A percentile compares a stretch with the other conserved stretches of the same genome.
Evolutionary conservation across 2,888 invertebrate genomes (phyloP).

Genomic region (Drosophila borealis): DNA sequence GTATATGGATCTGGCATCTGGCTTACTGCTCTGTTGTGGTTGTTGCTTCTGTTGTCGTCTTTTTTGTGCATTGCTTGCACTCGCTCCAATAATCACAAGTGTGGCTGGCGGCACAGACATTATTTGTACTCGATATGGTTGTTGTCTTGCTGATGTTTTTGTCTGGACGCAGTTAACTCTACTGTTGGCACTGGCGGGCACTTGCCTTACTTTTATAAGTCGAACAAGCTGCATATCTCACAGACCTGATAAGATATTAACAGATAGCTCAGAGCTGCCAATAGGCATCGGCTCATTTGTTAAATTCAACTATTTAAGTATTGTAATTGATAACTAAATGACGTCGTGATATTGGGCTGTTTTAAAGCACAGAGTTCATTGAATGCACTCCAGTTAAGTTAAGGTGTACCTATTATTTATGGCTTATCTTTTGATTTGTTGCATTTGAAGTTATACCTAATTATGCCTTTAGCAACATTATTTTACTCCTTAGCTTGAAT

Average conservation of each 20-base stretch:
- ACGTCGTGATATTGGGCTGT: constrained; percentile 12
- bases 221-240: background rate
- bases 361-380: too few species aligned
- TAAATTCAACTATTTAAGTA: background rate
- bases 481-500: too few species aligned
- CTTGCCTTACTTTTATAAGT: constrained; percentile 58
- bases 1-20: background rate
- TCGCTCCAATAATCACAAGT: constrained; percentile 57
- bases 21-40: constrained; percentile 21
- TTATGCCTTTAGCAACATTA: too few species aligned
- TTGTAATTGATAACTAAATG: constrained; percentile 20
- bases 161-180: constrained; percentile 14
- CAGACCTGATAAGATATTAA: constrained; percentile 43
- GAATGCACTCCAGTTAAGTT: background rate
- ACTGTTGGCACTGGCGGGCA: constrained; percentile 31
- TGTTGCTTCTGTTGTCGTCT: constrained; percentile 10
- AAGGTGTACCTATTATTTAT: background rate
- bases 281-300: background rate
- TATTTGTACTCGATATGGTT: constrained; percentile 12
- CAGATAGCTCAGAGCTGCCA: constrained; percentile 29
- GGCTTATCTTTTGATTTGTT: too few species aligned
- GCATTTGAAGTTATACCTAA: too few species aligned
- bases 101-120: constrained; percentile 67
- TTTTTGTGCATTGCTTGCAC: constrained; percentile 41
- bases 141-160: constrained; percentile 11